Percentiles rank a stretch among this genome's conserved stretches.
phyloP scores from a whole-genome alignment of 2,888 invertebrate genomes.

The Orchesellides sinensis region DNA sequence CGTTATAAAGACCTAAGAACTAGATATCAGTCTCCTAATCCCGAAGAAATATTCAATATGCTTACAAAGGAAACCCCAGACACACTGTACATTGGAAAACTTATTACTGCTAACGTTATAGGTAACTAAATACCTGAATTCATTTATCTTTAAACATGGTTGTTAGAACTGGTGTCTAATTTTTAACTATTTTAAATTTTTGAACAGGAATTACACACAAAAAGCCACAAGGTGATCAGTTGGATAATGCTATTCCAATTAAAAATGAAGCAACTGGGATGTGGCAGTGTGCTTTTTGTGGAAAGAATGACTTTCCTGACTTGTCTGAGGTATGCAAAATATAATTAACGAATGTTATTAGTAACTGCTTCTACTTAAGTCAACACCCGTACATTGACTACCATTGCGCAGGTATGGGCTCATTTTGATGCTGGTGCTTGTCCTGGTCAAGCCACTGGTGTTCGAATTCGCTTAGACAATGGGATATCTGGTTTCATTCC shows the following conservation, averaged over 20 bases:
- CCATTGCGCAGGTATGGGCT: conserved; percentile 95
- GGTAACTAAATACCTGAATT: conserved; percentile 63
- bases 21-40: conserved; percentile 86
- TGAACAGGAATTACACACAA: conserved; percentile 86
- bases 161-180: background rate
- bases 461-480: conserved; percentile 93
- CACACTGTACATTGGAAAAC: conserved; percentile 93
- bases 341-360: background rate
- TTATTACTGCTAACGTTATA: conserved; percentile 88
- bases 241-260: conserved; percentile 97
- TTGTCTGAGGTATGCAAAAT: conserved; percentile 84
- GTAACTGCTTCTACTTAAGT: background rate
- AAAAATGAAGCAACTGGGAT: conserved; percentile 95
- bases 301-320: conserved; percentile 96
- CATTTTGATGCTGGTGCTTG: conserved; percentile 98
- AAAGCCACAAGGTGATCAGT: conserved; percentile 93
- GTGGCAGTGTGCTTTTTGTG: conserved; percentile 99
- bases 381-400: no score
- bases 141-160: background rate
- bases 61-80: conserved; percentile 97
- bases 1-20: conserved; percentile 94
- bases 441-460: conserved; percentile 96
- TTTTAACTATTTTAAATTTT: background rate
- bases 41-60: conserved; percentile 95
- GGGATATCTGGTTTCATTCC: conserved; percentile 95